Base-by-base conservation (phyloP, 2,797 vertebrate species). In the Schizopygopsis malacanthus region DNA sequence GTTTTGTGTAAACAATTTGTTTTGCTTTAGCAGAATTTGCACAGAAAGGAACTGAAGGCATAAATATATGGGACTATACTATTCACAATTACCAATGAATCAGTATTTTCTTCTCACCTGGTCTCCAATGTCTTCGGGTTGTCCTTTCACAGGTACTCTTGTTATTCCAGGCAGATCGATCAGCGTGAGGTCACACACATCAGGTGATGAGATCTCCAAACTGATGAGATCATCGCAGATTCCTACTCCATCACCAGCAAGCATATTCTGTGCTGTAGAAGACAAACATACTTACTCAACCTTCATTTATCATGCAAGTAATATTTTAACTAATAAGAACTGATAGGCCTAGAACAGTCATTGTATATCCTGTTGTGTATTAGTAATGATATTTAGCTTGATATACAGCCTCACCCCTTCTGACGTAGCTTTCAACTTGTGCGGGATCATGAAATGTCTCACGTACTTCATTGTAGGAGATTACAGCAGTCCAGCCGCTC, bases 111-210 rank as follows among this genome's bases (percentile, higher is more conserved):
- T 2, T 43, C 12, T 82, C 47, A 96, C 96, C 95, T 95, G 93
- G 11, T 90, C 39, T 33, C 93, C 94, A 2, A 95, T 96, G 85
- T 96, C 93, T 47, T 65, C 81, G 9, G 95, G 95, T 87, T 96
- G 96, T 28, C 94, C 85, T 18, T 92, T 93, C 22, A 95, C 84
- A 0, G 95, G 90, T 56, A 96, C 94, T 85, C 95, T 93, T 82
- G 95, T 90, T 72, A 96, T 96, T n/a, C 96, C 96, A 1, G 96
- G 96, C 13, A 97, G 92, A 88, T 97, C 96, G 39, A 96, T 96
- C 22, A 96, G 87, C 0, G 96, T 96, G 87, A 97, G 90, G 9
- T 97, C 95, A 0, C 94, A 94, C 18, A 96, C 94, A 0, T 93
- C 69, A 1, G 93, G 90, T 8, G 95, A 96, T 2, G 1, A 25